phyloP scores from a whole-genome alignment of 35 echinoderm and acorn worm genomes.

The Apostichopus californicus region DNA sequence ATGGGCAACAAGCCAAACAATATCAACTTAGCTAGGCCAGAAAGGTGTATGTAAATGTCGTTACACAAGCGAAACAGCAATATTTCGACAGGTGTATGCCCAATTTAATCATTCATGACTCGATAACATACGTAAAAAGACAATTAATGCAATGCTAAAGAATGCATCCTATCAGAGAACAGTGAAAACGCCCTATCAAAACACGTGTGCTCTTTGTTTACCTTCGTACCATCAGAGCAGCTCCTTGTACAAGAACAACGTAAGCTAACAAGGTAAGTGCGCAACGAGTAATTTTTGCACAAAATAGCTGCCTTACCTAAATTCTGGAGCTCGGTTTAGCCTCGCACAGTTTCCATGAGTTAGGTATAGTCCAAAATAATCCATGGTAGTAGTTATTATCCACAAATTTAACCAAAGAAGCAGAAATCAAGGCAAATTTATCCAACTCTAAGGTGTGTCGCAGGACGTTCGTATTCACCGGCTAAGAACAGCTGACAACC shows the following conservation, averaged over 20 bases:
- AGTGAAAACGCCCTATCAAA: constrained; percentile 45
- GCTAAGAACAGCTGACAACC: constrained; percentile 45
- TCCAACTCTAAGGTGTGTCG: constrained; percentile 42
- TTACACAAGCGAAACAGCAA: not conserved
- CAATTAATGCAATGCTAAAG: constrained; percentile 10
- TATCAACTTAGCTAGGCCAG: not conserved
- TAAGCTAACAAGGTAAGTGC: constrained; percentile 22
- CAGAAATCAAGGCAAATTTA: constrained; percentile 6
- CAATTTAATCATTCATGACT: not conserved
- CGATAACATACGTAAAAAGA: not conserved
- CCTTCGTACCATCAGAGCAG: constrained; percentile 9
- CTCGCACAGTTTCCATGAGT: not conserved
- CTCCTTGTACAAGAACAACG: not conserved
- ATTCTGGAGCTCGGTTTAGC: not conserved
- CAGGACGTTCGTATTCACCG: constrained; percentile 50
- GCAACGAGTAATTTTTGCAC: constrained; percentile 13
- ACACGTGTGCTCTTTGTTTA: constrained; percentile 50
- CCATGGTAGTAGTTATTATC: constrained; percentile 21
- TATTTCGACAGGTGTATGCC: not conserved
- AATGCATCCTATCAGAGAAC: constrained; percentile 7
- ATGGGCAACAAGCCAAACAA: not conserved
- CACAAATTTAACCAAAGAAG: not conserved
- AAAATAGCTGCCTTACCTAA: constrained; percentile 3
- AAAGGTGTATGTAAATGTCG: constrained; percentile 11
- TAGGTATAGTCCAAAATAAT: constrained; percentile 12